Evolutionary conservation across 2,888 invertebrate genomes (phyloP).

Genomic region (Pegoplata infirma): DNA sequence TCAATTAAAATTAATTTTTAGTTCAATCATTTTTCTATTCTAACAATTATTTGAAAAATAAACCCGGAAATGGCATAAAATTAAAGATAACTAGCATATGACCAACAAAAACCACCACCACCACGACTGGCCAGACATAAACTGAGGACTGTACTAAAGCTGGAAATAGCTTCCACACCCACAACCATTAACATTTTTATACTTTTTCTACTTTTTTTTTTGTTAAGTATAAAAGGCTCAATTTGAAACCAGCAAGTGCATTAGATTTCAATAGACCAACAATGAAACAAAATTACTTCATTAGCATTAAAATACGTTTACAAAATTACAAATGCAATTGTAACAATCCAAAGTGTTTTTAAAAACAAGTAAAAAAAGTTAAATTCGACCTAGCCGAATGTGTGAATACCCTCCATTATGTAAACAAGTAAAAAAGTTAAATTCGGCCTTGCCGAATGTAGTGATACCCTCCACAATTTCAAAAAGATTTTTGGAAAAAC

Average conservation of each 20-base stretch:
- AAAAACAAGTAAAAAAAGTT: too few species aligned
- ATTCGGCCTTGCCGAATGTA: too few species aligned
- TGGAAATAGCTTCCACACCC: conserved; percentile 10
- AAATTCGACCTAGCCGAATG: too few species aligned
- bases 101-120: conserved; percentile 13
- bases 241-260: conserved; percentile 46
- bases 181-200: conserved; percentile 18
- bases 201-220: conserved; percentile 3
- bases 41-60: neutral
- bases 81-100: conserved; percentile 44
- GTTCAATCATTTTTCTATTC: neutral
- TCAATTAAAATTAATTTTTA: conserved; percentile 23
- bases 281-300: conserved; percentile 40
- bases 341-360: conserved; percentile 12
- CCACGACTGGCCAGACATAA: too few species aligned
- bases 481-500: too few species aligned
- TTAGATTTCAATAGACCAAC: conserved; percentile 40
- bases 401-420: too few species aligned
- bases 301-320: conserved; percentile 49
- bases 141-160: neutral
- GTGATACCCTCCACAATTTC: too few species aligned
- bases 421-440: too few species aligned
- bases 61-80: conserved; percentile 41
- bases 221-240: conserved; percentile 34
- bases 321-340: conserved; percentile 40